Base-by-base conservation (phyloP, 1,140 invertebrate genomes). In the Cyrtorhinus lividipennis region DNA sequence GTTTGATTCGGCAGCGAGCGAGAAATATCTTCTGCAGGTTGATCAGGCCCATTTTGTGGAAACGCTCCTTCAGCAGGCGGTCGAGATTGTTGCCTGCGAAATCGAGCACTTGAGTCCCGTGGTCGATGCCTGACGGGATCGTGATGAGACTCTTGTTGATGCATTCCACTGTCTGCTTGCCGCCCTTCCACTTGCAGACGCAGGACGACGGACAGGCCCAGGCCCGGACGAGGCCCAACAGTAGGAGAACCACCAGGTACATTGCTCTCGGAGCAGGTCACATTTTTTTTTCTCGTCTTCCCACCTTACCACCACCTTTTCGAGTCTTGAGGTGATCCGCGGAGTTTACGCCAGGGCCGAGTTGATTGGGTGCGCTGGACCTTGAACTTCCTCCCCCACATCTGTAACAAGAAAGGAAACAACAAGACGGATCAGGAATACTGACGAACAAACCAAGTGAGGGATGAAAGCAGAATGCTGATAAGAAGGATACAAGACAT, bases 161-260 rank as follows among this genome's bases (percentile, higher is more conserved):
- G 74, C 90, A 94, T 71, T 93, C 90, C 1, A 92, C 89, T 64
- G 87, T 88, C 69, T 90, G 84, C 72, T 94, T 94, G 1, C 90
- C 91, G 69, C 85, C 83, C 72, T 92, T 93, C 91, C 91, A 93
- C 69, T 90, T 92, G 76, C 91, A 94, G 12, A 80, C 77, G 73
- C 91, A 94, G 45, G 80, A 79, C 1, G 74, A 70, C 0, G 90
- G 90, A 71, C 90, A 93, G 18, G 79, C 79, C 63, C 73, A 71
- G 13, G 72, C 59, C 48, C 26, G 56, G 38, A 61, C 53, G 12
- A 61, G 30, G 45, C 46, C 38, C n/a, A 64, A 48, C 5, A 46
- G 18, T 10, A 61, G 20, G 10, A 64, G n/a, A 44, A 63, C 24
- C 20, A 63, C 38, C 56, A 59, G 30, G 20, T 61, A 30, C 66